Conservation (phyloP, 1,140 invertebrate genomes). For the Agraylea sexmaculata region DNA sequence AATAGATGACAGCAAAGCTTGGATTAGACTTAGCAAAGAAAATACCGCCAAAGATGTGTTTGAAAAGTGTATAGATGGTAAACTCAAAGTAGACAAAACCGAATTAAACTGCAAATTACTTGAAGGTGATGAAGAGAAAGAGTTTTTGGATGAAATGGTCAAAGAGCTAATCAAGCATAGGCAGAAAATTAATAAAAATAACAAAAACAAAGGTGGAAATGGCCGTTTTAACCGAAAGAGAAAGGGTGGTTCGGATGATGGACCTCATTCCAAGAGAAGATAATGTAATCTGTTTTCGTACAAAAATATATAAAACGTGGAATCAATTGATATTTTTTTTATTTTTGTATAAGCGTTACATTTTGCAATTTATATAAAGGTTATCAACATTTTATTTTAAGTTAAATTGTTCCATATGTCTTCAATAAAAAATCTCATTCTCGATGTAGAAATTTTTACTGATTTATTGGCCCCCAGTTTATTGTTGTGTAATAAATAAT, state of each 20-base stretch:
- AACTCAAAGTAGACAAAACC: constrained; percentile 43
- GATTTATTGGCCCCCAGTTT: too few species aligned
- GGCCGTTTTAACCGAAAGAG: constrained; percentile 30
- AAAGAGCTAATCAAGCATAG: constrained; percentile 48
- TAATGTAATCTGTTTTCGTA: too few species aligned
- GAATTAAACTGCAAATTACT: constrained; percentile 46
- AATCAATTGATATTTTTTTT: too few species aligned
- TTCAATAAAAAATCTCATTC: too few species aligned
- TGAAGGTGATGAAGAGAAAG: constrained; percentile 57
- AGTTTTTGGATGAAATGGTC: constrained; percentile 50
- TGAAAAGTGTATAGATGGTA: constrained; percentile 50
- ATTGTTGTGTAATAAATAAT: too few species aligned
- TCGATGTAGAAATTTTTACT: too few species aligned
- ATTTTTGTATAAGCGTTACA: too few species aligned
- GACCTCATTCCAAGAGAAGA: constrained; percentile 14
- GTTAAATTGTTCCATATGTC: too few species aligned
- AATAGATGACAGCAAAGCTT: constrained; percentile 58
- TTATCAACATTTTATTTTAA: too few species aligned
- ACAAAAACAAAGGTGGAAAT: constrained; percentile 28
- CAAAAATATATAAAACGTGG: too few species aligned
- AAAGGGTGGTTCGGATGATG: constrained; percentile 21
- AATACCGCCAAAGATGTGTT: constrained; percentile 51
- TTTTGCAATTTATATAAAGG: too few species aligned
- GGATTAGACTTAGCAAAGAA: constrained; percentile 56
- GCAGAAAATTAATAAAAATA: constrained; percentile 32